A percentile compares a stretch with the other conserved stretches of the same genome.
Conservation (phyloP, 2,888 invertebrate genomes). For the Iselma pallidipennis region DNA sequence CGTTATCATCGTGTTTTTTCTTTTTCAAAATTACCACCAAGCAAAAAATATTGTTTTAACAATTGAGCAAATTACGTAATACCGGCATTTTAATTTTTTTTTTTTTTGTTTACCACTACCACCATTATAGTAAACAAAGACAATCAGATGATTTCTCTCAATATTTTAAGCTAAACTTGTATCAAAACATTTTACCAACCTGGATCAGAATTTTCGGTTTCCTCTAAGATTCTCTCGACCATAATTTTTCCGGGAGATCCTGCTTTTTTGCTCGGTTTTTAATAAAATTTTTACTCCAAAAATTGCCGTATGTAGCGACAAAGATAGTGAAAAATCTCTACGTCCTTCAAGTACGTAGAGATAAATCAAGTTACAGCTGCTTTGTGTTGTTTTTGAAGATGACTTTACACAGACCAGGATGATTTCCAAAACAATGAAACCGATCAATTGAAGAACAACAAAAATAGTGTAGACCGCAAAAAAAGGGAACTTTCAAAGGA, state of each 20-base stretch:
- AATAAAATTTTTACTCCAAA: conserved; percentile 20
- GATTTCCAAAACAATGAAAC: too few species aligned
- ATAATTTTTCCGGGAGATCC: conserved; percentile 53
- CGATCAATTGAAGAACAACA: too few species aligned
- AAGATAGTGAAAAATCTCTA: neutral
- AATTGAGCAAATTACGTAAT: conserved; percentile 6
- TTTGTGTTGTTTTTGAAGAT: neutral
- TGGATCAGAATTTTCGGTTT: conserved; percentile 61
- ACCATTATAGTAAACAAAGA: neutral
- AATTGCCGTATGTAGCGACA: too few species aligned
- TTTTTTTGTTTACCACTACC: neutral
- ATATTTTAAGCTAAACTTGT: too few species aligned
- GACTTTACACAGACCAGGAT: too few species aligned
- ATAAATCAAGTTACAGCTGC: neutral
- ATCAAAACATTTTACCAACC: conserved; percentile 46
- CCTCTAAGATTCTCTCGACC: conserved; percentile 71
- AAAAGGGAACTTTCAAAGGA: neutral
- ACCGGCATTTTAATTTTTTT: neutral
- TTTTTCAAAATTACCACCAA: too few species aligned
- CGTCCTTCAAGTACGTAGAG: neutral
- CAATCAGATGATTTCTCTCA: conserved; percentile 1
- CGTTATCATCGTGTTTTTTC: too few species aligned
- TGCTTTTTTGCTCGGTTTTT: too few species aligned
- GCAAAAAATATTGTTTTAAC: too few species aligned
- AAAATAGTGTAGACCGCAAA: too few species aligned